Percentiles rank a stretch among this genome's conserved stretches.
Evolutionary conservation across 2,888 invertebrate genomes (phyloP).

Genomic region (Craniophora ligustri): DNA sequence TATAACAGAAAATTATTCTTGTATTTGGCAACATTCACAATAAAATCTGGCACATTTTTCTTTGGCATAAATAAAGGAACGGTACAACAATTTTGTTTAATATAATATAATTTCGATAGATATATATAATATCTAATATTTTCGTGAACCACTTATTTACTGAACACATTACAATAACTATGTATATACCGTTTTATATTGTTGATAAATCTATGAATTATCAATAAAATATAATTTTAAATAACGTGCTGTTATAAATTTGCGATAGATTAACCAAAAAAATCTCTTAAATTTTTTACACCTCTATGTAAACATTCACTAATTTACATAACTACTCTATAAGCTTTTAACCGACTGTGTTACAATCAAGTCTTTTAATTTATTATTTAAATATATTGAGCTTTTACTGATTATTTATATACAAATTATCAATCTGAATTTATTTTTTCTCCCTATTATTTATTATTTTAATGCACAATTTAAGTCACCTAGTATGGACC

Average conservation of each 20-base stretch:
- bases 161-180: constrained; percentile 82
- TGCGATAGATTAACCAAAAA: constrained; percentile 60
- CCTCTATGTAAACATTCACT: constrained; percentile 73
- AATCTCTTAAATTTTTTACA: constrained; percentile 56
- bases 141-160: constrained; percentile 62
- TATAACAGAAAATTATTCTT: constrained; percentile 42
- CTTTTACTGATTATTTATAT: constrained; percentile 83
- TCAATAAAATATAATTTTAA: constrained; percentile 61
- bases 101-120: constrained; percentile 32
- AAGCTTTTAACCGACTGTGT: constrained; percentile 79
- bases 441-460: constrained; percentile 74
- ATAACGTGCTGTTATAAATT: constrained; percentile 74
- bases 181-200: constrained; percentile 58
- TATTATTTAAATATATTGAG: constrained; percentile 83
- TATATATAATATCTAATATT: constrained; percentile 26
- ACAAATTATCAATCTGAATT: constrained; percentile 71
- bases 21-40: constrained; percentile 51
- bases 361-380: constrained; percentile 84
- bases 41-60: constrained; percentile 48
- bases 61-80: constrained; percentile 40
- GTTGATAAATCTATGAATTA: constrained; percentile 71
- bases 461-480: constrained; percentile 85
- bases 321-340: constrained; percentile 79
- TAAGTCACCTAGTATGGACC: constrained; percentile 89
- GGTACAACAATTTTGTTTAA: too few relatives aligned